Percentiles rank a stretch among this genome's conserved stretches.
phyloP scores from a whole-genome alignment of 37 sponge, comb jelly and placozoan species.

The Aplysina aerophoba region DNA sequence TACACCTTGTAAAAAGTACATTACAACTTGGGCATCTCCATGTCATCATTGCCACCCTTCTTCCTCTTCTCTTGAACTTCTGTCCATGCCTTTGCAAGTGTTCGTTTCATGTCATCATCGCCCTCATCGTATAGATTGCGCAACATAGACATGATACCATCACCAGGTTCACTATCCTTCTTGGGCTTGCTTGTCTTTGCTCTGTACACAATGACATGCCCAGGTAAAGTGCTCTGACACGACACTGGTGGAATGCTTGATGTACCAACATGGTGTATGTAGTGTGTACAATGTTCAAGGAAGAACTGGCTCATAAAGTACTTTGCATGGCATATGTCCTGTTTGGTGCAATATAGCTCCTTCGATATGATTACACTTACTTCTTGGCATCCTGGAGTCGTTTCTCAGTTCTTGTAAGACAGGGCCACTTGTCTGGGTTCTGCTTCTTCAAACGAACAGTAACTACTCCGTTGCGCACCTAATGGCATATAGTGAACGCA shows the following conservation, averaged over 20 bases:
- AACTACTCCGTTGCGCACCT: conserved; percentile 73
- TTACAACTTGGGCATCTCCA: no score
- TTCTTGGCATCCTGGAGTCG: conserved; percentile 74
- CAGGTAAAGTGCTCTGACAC: no score
- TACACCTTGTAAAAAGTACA: no score
- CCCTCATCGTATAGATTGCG: conserved; percentile 95
- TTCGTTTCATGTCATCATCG: conserved; percentile 99
- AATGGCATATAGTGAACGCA: not conserved
- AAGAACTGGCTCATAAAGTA: no score
- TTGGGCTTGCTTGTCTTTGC: conserved; percentile 67
- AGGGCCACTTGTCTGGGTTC: conserved; percentile 46
- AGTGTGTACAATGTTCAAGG: no score
- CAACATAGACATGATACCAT: conserved; percentile 91
- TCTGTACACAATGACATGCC: conserved; percentile 13
- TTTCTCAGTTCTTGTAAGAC: conserved; percentile 73
- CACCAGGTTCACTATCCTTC: conserved; percentile 81
- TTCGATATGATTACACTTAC: conserved; percentile 43
- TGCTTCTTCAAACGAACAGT: conserved; percentile 66
- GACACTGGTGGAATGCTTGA: not conserved
- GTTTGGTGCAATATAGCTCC: no score
- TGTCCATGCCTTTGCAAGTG: conserved; percentile 93
- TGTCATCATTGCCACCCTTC: conserved; percentile 13
- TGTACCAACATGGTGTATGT: no score
- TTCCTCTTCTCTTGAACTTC: conserved; percentile 84
- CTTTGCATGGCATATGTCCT: not conserved